Evolutionary conservation across 2,113 vertebrate species (phyloP), one percentile per base, ranked within the genome.

Genomic region (Hoplias malabaricus): DNA sequence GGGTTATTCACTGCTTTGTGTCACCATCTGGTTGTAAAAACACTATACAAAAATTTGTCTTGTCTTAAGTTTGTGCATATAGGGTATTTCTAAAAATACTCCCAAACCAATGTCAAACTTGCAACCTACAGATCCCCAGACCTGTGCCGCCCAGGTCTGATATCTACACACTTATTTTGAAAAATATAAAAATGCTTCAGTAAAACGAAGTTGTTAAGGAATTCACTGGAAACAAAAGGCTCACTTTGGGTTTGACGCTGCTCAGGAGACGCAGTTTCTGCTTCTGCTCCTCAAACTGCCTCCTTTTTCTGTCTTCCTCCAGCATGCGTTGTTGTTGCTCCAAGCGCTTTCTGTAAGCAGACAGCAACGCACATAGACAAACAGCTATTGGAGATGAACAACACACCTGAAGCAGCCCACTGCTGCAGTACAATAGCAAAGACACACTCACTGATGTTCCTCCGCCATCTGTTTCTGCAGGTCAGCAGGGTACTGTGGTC

Each of bases 261-360:
- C 98, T 99, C 75, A 99, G 88, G 56, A 99, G 94, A 57, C 96
- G 94, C 77, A 99, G 91, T 86, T 98, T 99, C 83, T 99, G 98
- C 56, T 99, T 99, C 88, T 99, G 98, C 84, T 99, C 98, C 87
- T 99, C 97, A 91, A 99, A 99, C 54, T 99, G 98, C 46, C 97
- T 90, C 69, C 97, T 93, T 86, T 99, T 99, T 74, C 97, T 92
- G 87, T 99, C 96, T 83, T 99, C 97, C 87, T 99, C 97, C 82
- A 99, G 89, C 89, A 98, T 94, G 80, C 94, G 96, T 85, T 98
- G 97, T 85, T 99, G 98, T 69, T 99, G 96, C 86, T 98, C 97
- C 90, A 96, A 92, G 36, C 95, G 93, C 88, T 97, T 94, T 81
- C 93, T 94, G 36, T 66, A 66, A 4, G 68, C 33, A 80, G 36